A percentile compares a stretch with the other conserved stretches of the same genome.
These are phyloP conservation scores for Felis chaus DNA, from an alignment of 2,113 vertebrate genomes.

Conservation along the genomic window DNA sequence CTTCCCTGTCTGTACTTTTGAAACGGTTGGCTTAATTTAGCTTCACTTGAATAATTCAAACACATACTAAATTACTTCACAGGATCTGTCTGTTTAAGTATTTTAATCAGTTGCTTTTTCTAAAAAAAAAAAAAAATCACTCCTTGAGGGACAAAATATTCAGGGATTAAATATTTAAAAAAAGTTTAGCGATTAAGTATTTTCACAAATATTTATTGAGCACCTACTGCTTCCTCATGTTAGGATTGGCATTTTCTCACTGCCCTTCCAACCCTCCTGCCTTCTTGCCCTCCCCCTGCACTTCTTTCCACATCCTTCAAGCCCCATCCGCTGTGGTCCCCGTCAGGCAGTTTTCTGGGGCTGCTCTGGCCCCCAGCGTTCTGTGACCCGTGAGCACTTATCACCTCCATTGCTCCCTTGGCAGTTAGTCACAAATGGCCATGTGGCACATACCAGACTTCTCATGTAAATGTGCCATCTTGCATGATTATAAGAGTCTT, in stretches of 20 bases:
- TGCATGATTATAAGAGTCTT: background rate
- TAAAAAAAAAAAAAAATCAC: background rate
- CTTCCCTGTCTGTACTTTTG: background rate
- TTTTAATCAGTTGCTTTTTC: background rate
- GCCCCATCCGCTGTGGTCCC: background rate
- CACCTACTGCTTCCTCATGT: background rate
- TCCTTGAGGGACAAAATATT: background rate
- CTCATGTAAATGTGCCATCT: background rate
- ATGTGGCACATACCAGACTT: background rate
- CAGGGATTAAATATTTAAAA: background rate
- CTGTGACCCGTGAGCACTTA: background rate
- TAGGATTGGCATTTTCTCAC: background rate
- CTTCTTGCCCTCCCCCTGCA: too few relatives aligned
- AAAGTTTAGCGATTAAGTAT: background rate
- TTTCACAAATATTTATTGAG: background rate
- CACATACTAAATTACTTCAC: background rate
- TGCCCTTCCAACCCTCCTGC: background rate
- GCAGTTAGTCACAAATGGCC: background rate
- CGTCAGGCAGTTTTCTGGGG: background rate
- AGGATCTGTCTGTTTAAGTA: background rate
- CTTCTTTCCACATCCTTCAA: background rate
- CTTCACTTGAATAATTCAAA: background rate
- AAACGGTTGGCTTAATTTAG: constrained; percentile 32
- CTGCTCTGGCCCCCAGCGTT: rapidly evolving
- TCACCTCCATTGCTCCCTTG: background rate